Percentiles rank a stretch among this genome's conserved stretches.
These are phyloP conservation scores for Malurus splendens DNA, from an alignment of 2,797 vertebrate species.

Conservation along the genomic window DNA sequence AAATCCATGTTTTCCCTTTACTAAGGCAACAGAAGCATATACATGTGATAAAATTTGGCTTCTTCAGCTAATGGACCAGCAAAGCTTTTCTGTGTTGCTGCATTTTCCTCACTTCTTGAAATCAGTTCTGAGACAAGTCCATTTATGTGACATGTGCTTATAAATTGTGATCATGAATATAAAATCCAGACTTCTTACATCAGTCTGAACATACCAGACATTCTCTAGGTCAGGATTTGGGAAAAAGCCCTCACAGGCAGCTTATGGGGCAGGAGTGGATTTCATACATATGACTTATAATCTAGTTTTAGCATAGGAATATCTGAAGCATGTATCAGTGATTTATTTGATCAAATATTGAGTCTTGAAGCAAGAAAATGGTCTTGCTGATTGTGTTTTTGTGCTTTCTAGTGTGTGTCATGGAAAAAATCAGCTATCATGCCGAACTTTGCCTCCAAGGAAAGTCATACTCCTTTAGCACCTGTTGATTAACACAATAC, in stretches of 20 bases:
- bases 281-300: conserved; percentile 9
- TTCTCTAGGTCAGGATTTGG: conserved; percentile 8
- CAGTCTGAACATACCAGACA: conserved; percentile 33
- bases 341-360: conserved; percentile 16
- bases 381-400: neutral
- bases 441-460: neutral
- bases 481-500: conserved; percentile 24
- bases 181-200: conserved; percentile 39
- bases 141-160: neutral
- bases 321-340: conserved; percentile 11
- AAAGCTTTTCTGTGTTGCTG: neutral
- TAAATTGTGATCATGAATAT: neutral
- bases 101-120: neutral
- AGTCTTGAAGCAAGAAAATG: neutral
- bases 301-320: conserved; percentile 11
- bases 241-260: neutral
- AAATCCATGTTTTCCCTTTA: neutral
- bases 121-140: neutral
- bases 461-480: conserved; percentile 11
- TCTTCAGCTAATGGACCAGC: neutral
- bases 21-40: neutral
- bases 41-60: neutral
- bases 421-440: neutral
- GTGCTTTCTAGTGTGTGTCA: conserved; percentile 19
- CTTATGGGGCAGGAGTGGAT: neutral